Conservation (phyloP, 1,140 invertebrate genomes). For the Phortica variegata region DNA sequence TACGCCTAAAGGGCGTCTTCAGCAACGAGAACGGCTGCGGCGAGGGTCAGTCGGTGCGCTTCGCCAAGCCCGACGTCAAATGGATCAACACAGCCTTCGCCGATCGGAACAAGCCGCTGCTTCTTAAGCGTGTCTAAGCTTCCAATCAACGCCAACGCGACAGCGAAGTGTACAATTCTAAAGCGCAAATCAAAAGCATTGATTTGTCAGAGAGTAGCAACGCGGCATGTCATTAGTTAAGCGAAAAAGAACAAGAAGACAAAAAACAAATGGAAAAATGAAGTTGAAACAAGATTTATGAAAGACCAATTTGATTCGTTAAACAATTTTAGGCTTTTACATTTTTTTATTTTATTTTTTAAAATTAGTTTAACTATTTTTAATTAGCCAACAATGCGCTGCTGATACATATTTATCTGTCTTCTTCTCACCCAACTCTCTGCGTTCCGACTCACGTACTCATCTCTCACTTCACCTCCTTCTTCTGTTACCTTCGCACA, state of each 20-base stretch:
- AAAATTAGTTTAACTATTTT: constrained; percentile 31
- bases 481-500: constrained; percentile 3
- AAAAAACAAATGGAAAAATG: neutral
- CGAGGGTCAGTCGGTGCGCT: constrained; percentile 43
- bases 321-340: too few relatives aligned
- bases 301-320: too few relatives aligned
- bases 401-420: constrained; percentile 18
- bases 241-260: constrained; percentile 1
- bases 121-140: constrained; percentile 40
- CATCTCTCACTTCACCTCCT: neutral
- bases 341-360: constrained; percentile 10
- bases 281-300: too few relatives aligned
- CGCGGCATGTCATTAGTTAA: constrained; percentile 5
- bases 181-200: neutral
- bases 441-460: constrained; percentile 5
- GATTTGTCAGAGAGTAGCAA: neutral
- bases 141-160: neutral
- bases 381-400: constrained; percentile 27
- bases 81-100: constrained; percentile 52
- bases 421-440: constrained; percentile 6
- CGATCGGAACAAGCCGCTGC: constrained; percentile 40
- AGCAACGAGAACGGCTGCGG: constrained; percentile 69
- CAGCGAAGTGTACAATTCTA: neutral
- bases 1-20: constrained; percentile 72
- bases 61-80: constrained; percentile 49